Conservation (phyloP, 2,113 vertebrate genomes). For the Arothron firmamentum region DNA sequence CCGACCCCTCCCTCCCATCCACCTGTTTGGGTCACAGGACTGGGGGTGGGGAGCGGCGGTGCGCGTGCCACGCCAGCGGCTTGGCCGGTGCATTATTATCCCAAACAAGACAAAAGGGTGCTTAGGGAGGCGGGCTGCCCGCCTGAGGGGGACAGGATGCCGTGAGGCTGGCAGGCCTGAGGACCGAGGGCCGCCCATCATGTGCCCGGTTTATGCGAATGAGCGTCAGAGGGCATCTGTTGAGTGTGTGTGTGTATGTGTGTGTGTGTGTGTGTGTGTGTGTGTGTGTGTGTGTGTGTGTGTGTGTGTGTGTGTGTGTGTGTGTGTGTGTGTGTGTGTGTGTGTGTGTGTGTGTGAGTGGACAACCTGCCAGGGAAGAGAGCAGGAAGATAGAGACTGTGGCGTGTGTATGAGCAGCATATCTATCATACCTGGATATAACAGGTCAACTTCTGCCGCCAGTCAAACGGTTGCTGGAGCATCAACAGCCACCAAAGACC, state of each 20-base stretch:
- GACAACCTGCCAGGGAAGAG: constrained; percentile 54
- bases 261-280: constrained; percentile 31
- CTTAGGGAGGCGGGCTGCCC: constrained; percentile 72
- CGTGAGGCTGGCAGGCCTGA: constrained; percentile 64
- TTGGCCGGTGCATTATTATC: constrained; percentile 69
- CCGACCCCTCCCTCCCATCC: constrained; percentile 51
- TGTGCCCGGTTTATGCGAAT: constrained; percentile 63
- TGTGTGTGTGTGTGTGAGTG: constrained; percentile 51
- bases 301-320: constrained; percentile 37
- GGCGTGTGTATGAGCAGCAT: constrained; percentile 28
- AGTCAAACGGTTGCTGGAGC: constrained; percentile 13
- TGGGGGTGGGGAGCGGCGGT: constrained; percentile 35
- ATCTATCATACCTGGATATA: constrained; percentile 27
- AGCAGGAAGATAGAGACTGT: constrained; percentile 49
- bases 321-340: constrained; percentile 22
- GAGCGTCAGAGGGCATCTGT: constrained; percentile 70
- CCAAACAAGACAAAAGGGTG: constrained; percentile 71
- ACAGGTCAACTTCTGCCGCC: constrained; percentile 48
- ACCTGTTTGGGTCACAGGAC: constrained; percentile 73
- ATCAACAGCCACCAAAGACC: too few species aligned
- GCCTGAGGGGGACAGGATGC: constrained; percentile 64
- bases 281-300: constrained; percentile 31
- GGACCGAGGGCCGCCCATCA: constrained; percentile 52
- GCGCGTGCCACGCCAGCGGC: constrained; percentile 72
- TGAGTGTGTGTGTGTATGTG: constrained; percentile 31